Conservation (phyloP, 1,140 invertebrate species). For the Drosophila sp. region DNA sequence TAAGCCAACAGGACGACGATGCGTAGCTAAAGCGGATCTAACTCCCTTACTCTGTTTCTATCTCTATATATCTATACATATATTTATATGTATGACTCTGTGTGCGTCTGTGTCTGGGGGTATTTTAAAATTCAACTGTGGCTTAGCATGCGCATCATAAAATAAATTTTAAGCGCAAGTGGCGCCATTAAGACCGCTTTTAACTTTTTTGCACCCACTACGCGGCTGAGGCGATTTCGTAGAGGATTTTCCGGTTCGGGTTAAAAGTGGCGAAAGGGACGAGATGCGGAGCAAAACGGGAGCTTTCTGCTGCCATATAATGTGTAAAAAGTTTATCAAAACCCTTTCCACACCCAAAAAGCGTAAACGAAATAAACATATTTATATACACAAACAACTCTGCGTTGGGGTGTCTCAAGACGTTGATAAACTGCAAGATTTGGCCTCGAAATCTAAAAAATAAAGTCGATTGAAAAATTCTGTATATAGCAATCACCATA, state of each 20-base stretch:
- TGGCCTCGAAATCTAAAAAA: not conserved
- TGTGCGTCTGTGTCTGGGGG: slow-evolving; percentile 38
- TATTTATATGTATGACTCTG: slow-evolving; percentile 18
- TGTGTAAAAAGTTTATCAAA: slow-evolving; percentile 82
- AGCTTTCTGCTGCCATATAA: slow-evolving; percentile 66
- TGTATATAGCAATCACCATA: too few species aligned
- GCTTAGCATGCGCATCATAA: slow-evolving; percentile 83
- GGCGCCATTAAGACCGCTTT: slow-evolving; percentile 82
- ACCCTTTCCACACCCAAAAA: slow-evolving; percentile 73
- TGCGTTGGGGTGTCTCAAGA: slow-evolving; percentile 45
- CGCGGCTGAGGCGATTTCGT: slow-evolving; percentile 59
- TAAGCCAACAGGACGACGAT: slow-evolving; percentile 61
- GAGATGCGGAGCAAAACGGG: not conserved
- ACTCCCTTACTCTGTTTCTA: not conserved
- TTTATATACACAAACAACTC: slow-evolving; percentile 50
- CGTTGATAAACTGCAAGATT: not conserved
- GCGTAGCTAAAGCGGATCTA: slow-evolving; percentile 46
- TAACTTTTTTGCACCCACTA: slow-evolving; percentile 82
- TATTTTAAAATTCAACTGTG: slow-evolving; percentile 84
- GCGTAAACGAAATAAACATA: slow-evolving; percentile 65
- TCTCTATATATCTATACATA: slow-evolving; percentile 5
- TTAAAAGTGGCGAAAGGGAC: not conserved
- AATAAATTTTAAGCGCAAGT: slow-evolving; percentile 83
- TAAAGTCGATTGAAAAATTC: too few species aligned
- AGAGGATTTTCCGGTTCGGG: slow-evolving; percentile 31